Percentiles rank a stretch among this genome's conserved stretches.
These are phyloP conservation scores for Astur gentilis DNA, from an alignment of 2,113 vertebrate species.

Conservation along the genomic window DNA sequence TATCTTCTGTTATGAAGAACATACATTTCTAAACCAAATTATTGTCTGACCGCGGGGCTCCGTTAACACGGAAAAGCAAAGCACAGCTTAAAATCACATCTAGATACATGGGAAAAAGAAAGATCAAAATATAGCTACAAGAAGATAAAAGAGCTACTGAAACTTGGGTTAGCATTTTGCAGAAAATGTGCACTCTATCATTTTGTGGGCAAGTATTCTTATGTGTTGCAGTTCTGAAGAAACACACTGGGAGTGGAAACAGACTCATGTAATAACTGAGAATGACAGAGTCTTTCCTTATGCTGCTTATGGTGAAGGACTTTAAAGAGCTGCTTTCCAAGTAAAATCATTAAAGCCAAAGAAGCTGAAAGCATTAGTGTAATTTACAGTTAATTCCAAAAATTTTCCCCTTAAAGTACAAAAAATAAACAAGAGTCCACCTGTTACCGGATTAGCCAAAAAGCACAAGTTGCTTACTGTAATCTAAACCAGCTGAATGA, in stretches of 20 bases:
- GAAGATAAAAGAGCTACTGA: neutral
- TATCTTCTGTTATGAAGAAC: neutral
- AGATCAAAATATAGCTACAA: neutral
- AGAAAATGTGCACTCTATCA: neutral
- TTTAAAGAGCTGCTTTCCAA: neutral
- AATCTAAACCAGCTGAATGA: neutral
- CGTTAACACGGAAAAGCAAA: neutral
- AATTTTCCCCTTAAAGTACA: neutral
- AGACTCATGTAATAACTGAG: neutral
- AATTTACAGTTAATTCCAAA: neutral
- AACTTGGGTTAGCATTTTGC: neutral
- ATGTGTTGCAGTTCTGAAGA: neutral
- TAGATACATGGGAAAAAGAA: neutral
- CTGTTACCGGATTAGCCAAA: neutral
- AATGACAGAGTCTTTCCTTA: neutral
- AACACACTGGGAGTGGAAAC: neutral
- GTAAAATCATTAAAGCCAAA: neutral
- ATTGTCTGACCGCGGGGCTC: rapidly evolving
- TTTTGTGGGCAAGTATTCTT: neutral
- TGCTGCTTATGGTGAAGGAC: neutral
- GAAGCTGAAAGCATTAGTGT: neutral
- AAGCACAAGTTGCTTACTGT: neutral
- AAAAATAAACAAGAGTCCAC: slow-evolving; percentile 28
- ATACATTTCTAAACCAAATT: neutral
- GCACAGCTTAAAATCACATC: neutral